Conservation (phyloP, 2,888 invertebrate genomes). For the Drosophila nigritarsus region DNA sequence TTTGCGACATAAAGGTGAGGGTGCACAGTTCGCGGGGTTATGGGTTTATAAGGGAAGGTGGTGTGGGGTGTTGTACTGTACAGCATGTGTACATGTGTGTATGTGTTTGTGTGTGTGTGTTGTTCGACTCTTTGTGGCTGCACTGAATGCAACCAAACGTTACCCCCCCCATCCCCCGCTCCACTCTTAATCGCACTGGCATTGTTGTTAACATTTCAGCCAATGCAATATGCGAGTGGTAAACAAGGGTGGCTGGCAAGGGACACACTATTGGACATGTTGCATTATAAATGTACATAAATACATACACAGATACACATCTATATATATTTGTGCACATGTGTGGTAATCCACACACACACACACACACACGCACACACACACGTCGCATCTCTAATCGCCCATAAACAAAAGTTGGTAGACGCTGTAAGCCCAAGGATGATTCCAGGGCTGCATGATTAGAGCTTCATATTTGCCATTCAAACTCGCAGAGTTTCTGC, state of each 20-base stretch:
- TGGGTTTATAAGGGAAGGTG: neutral
- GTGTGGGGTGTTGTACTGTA: neutral
- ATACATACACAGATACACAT: neutral
- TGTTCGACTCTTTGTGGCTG: constrained; percentile 47
- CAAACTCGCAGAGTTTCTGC: neutral
- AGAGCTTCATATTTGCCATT: neutral
- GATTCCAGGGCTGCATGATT: constrained; percentile 1
- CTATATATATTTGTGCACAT: neutral
- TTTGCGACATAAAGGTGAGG: constrained; percentile 14
- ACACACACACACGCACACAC: constrained; percentile 13
- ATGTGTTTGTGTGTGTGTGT: constrained; percentile 11
- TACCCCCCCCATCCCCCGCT: neutral
- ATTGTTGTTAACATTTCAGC: constrained; percentile 39
- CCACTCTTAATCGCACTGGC: constrained; percentile 6
- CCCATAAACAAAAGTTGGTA: constrained; percentile 11
- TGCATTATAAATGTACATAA: constrained; percentile 15
- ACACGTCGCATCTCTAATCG: constrained; percentile 1
- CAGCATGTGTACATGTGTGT: neutral
- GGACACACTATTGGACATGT: constrained; percentile 17
- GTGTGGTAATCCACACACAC: constrained; percentile 7
- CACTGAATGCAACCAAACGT: constrained; percentile 55
- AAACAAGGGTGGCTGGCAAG: neutral
- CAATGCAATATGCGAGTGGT: constrained; percentile 18
- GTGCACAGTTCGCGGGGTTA: constrained; percentile 8
- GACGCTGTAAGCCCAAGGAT: constrained; percentile 1